Evolutionary conservation across 2,113 vertebrate genomes (phyloP), one percentile per base, ranked within the genome.

Genomic region (Isurus oxyrinchus): DNA sequence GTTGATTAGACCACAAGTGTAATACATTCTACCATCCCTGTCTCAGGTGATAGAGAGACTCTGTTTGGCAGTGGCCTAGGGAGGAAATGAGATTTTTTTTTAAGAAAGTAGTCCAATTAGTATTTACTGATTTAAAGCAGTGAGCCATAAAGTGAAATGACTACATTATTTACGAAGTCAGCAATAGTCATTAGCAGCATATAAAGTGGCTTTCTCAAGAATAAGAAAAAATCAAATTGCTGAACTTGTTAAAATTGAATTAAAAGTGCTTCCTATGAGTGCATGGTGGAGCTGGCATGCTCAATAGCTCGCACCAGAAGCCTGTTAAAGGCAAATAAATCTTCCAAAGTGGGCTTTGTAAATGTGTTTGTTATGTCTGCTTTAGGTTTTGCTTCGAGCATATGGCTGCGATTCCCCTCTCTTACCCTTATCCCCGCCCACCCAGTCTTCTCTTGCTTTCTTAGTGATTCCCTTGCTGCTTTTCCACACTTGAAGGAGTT

Each of bases 341-440:
- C 94, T 8, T 96, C 96, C 96, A 96, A 96, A 96, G 61, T 97
- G 96, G 81, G 88, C 93, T 97, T 96, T 63, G 96, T 86, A 96
- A 96, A 97, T 96, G 97, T 97, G 97, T 97, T 97, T 98, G 98
- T 98, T 98, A 98, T 98, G 98, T 98, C 98, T 98, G 96, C 97
- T 97, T 97, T 97, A 94, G 35, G 96, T 97, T 96, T 97, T 98
- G 97, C 98, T 97, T 96, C 86, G 31, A 96, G 98, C 98, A 97
- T 97, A 97, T 97, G 97, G 96, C 97, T 96, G 96, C 96, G 96
- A 61, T 53, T 91, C 93, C 72, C 96, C 66, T 81, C 44, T 27
- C 96, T 94, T 96, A 66, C 72, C 96, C 88, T 40, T 61, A 25
- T 87, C 76, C 72, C 96, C 76, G 59, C 76, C 76, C 57, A 96